Percentiles rank a stretch among this genome's conserved stretches.
These are phyloP conservation scores for Corvus hawaiiensis DNA, from an alignment of 2,113 vertebrate species.

Conservation along the genomic window DNA sequence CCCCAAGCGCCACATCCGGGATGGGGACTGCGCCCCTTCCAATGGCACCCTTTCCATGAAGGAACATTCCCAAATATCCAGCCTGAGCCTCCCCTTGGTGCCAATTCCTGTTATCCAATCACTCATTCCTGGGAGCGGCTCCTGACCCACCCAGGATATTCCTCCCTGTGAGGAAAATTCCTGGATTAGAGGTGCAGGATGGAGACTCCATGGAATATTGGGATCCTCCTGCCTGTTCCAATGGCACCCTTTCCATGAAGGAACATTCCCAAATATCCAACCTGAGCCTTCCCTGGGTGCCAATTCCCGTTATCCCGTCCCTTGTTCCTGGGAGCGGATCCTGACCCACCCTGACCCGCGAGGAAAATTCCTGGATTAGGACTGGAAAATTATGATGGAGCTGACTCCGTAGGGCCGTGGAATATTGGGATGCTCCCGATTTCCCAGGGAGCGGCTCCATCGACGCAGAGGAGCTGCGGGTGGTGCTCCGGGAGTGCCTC, in stretches of 20 bases:
- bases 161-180: background rate
- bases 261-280: background rate
- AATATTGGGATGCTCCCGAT: rapidly evolving
- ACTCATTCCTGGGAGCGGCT: background rate
- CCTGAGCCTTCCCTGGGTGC: background rate
- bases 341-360: background rate
- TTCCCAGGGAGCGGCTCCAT: slow-evolving; percentile 84
- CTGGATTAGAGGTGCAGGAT: background rate
- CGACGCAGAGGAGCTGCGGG: slow-evolving; percentile 79
- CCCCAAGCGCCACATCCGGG: too few relatives aligned
- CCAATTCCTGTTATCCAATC: background rate
- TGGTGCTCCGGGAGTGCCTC: slow-evolving; percentile 81
- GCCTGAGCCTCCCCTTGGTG: background rate
- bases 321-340: background rate
- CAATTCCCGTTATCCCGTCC: background rate
- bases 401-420: rapidly evolving
- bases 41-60: background rate
- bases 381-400: background rate
- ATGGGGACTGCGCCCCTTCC: background rate
- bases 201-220: too few relatives aligned
- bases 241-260: too few relatives aligned
- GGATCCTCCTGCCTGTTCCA: too few relatives aligned
- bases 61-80: background rate
- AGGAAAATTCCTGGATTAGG: background rate
- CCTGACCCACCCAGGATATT: background rate